Evolutionary conservation across 1,140 invertebrate species (phyloP).

Genomic region (Ceratina calcarata): DNA sequence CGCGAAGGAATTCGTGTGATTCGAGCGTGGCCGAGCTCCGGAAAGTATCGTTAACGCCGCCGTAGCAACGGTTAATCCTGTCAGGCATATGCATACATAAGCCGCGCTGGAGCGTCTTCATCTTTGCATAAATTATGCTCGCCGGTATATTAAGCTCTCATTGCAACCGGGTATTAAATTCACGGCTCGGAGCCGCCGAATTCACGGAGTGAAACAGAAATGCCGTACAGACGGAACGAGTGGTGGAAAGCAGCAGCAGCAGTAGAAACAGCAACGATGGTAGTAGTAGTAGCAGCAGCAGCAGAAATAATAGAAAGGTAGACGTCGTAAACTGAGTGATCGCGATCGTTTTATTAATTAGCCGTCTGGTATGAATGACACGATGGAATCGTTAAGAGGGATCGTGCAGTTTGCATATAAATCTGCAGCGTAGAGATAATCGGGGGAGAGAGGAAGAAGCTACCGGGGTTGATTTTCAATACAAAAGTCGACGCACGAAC

Average conservation of each 20-base stretch:
- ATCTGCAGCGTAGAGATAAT: background rate
- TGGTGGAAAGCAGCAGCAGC: no score
- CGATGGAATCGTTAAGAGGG: no score
- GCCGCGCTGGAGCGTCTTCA: constrained; percentile 23
- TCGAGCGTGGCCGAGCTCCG: background rate
- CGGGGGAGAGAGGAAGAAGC: background rate
- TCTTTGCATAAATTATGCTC: constrained; percentile 41
- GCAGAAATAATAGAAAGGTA: no score
- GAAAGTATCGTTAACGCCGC: constrained; percentile 31
- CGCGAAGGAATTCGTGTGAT: no score
- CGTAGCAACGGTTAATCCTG: constrained; percentile 25
- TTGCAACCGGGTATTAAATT: constrained; percentile 41
- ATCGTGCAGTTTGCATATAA: no score
- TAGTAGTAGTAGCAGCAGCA: no score
- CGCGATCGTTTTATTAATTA: no score
- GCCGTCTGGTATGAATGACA: no score
- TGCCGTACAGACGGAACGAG: background rate
- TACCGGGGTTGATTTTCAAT: constrained; percentile 34
- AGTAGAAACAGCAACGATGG: no score
- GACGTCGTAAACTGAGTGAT: no score
- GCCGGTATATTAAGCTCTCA: constrained; percentile 42
- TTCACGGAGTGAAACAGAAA: background rate
- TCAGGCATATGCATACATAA: constrained; percentile 17
- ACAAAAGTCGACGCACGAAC: constrained; percentile 41
- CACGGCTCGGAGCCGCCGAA: background rate